phyloP scores from a whole-genome alignment of 2,888 invertebrate genomes.

The Helicoverpa assulta region DNA sequence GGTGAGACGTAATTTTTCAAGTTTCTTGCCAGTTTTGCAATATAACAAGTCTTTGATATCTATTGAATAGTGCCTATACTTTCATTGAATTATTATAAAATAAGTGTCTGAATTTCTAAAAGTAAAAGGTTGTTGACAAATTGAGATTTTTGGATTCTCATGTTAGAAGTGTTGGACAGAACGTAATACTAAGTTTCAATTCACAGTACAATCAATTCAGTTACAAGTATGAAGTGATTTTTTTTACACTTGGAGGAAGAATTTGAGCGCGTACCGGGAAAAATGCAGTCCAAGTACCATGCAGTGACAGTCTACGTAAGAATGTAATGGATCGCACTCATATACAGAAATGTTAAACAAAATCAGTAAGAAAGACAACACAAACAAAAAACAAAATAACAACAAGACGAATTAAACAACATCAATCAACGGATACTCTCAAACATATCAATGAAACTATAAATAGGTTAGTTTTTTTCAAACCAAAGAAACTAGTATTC shows the following conservation, averaged over 20 bases:
- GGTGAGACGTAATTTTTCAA: slow-evolving; percentile 55
- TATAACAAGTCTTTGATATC: slow-evolving; percentile 39
- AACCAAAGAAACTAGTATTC: slow-evolving; percentile 7
- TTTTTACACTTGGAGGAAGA: no score
- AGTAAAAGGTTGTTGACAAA: background rate
- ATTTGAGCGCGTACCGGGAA: no score
- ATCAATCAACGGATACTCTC: background rate
- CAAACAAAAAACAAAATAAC: background rate
- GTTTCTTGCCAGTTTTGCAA: slow-evolving; percentile 45
- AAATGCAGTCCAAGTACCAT: no score
- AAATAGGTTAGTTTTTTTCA: slow-evolving; percentile 17
- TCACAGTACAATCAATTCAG: no score
- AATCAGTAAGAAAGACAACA: background rate
- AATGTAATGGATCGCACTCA: no score
- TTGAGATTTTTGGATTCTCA: background rate
- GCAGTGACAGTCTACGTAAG: no score
- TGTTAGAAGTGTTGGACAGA: background rate
- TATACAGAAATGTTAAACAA: no score
- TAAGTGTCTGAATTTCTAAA: slow-evolving; percentile 15
- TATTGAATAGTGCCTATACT: slow-evolving; percentile 16
- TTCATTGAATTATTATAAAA: slow-evolving; percentile 17
- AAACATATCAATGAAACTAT: slow-evolving; percentile 21
- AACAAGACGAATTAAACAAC: background rate
- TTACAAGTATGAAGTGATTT: no score
- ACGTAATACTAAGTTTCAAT: no score